phyloP scores from a whole-genome alignment of 1,140 invertebrate species.

The Drosophila suzukii region DNA sequence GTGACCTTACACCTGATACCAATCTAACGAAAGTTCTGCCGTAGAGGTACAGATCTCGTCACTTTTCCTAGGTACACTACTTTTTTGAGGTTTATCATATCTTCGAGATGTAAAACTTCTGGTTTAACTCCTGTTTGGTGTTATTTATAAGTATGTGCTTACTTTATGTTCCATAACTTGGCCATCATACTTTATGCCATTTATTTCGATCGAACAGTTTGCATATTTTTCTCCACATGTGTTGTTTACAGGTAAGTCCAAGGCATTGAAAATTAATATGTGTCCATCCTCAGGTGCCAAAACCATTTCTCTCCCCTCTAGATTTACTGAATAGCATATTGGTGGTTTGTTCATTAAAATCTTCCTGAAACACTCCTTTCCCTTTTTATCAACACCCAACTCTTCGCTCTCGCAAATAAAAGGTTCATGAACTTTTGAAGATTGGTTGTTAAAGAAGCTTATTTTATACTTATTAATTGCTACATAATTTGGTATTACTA shows the following conservation, averaged over 20 bases:
- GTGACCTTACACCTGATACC: too few species aligned
- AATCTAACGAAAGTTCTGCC: too few species aligned
- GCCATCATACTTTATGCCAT: constrained; percentile 1
- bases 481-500: too few species aligned
- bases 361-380: constrained; percentile 1
- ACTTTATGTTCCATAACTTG: not conserved
- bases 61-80: too few species aligned
- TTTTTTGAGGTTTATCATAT: too few species aligned
- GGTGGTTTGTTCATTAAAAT: not conserved
- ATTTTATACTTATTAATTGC: too few species aligned
- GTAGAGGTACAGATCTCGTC: too few species aligned
- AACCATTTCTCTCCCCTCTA: not conserved
- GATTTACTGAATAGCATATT: not conserved
- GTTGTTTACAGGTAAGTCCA: not conserved
- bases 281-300: constrained; percentile 2
- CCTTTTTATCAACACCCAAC: constrained; percentile 3
- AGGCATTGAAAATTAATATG: constrained; percentile 2
- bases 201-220: constrained; percentile 3
- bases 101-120: too few species aligned
- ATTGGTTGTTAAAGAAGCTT: too few species aligned
- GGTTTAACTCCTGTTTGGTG: too few species aligned
- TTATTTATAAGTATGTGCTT: too few species aligned
- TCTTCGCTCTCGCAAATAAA: constrained; percentile 7
- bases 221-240: constrained; percentile 2
- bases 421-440: constrained; percentile 7